Base-by-base conservation (phyloP, 2,888 invertebrate species). In the Drosophila neonasuta region DNA sequence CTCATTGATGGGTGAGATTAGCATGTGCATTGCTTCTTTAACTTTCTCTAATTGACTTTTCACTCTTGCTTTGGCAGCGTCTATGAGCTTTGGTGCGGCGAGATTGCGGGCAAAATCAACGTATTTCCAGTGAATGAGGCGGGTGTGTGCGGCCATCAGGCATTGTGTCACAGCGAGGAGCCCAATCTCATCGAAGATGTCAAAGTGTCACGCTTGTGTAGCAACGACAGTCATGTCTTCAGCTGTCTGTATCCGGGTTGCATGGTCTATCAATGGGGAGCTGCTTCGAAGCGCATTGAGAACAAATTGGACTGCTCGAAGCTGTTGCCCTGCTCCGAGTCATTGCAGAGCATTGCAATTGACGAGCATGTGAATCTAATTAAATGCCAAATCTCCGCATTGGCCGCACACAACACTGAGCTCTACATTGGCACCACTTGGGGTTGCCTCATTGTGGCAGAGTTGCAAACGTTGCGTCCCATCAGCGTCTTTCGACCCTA, bases 371-470 rank as follows among this genome's bases (percentile, higher is more conserved):
- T 97, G 1, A 95, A 94, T 78, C 94, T 94, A 2, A 94, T 94
- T 29, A 94, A 95, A 75, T 95, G 95, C 81, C 95, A 95, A 91
- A 91, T 91, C 10, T 90, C 91, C 1, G 90, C 91, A 93, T 95
- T 72, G 93, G 95, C 80, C 51, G 92, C 94, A 34, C 91, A 95
- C 57, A 93, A 93, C 34, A 93, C 93, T 32, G 94, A 95, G 83
- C 91, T 98, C 42, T 97, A 97, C 90, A 95, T 97, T 68, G 99
- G 99, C 48, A 99, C 99, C 0, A 97, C 97, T 7, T 96, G 97
- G 95, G 99, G 99, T 24, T 97, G 97, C 89, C 92, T 99, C 48
- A 95, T 99, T 56, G 95, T 98, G 6, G 96, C 97, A 0, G 97
- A 97, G 89, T 93, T 95, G 15, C 92, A 92, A 61, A 93, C 95